A percentile compares a stretch with the other conserved stretches of the same genome.
phyloP scores from a whole-genome alignment of 2,113 vertebrate species.

The Heterotilapia buettikoferi region DNA sequence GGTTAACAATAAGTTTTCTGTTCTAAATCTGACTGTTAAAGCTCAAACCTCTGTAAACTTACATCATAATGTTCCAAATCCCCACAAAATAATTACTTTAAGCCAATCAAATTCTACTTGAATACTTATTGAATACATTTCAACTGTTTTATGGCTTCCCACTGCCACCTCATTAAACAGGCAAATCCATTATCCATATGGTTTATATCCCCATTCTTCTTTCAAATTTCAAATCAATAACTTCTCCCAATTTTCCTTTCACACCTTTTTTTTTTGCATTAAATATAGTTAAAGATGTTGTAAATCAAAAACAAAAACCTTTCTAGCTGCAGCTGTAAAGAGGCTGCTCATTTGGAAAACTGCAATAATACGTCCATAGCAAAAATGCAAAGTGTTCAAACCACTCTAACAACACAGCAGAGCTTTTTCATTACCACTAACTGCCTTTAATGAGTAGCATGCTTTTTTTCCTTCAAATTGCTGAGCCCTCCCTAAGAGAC shows the following conservation, averaged over 20 bases:
- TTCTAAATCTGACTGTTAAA: background rate
- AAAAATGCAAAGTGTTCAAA: conserved; percentile 6
- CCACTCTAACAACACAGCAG: conserved; percentile 7
- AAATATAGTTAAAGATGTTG: background rate
- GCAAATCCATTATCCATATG: background rate
- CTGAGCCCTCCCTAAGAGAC: conserved; percentile 30
- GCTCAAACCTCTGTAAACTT: background rate
- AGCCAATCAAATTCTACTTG: background rate
- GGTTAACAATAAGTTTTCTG: background rate
- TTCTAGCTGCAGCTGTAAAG: background rate
- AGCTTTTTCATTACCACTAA: conserved; percentile 42
- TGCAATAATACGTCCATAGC: conserved; percentile 14
- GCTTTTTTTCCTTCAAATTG: conserved; percentile 20
- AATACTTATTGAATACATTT: background rate
- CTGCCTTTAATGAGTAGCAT: conserved; percentile 40
- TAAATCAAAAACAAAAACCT: background rate
- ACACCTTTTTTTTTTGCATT: background rate
- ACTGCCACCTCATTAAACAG: background rate
- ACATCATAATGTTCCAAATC: background rate
- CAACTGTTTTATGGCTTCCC: background rate
- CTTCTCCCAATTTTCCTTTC: background rate
- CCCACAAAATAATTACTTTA: background rate
- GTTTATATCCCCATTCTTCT: background rate
- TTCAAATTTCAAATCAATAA: background rate
- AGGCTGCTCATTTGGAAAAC: background rate